Evolutionary conservation across 2,797 vertebrate genomes (phyloP).

Genomic region (Manis pentadactyla): DNA sequence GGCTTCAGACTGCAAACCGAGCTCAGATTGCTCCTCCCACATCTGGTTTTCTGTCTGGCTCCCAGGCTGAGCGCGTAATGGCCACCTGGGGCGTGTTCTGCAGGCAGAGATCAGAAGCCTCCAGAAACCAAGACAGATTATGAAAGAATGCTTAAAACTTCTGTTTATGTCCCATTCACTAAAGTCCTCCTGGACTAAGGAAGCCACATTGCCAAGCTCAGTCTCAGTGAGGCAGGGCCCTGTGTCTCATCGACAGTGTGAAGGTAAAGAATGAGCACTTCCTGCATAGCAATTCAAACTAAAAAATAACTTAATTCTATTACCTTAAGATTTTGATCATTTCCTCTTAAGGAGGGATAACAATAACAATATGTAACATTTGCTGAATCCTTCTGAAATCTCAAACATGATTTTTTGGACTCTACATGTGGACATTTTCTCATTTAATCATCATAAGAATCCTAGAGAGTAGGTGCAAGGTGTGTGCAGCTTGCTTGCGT

Average conservation of each 20-base stretch:
- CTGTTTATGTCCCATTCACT: no score
- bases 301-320: neutral
- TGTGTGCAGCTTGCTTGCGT: accelerated
- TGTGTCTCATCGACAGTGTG: accelerated
- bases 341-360: neutral
- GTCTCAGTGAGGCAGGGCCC: accelerated
- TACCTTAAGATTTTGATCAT: neutral
- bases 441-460: neutral
- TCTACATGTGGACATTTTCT: neutral
- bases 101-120: neutral
- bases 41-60: no score
- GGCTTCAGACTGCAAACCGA: neutral
- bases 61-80: neutral
- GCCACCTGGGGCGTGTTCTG: neutral
- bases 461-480: accelerated
- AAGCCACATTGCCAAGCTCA: accelerated
- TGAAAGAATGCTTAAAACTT: neutral
- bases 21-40: neutral
- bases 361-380: no score
- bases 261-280: neutral
- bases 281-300: no score
- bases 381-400: neutral
- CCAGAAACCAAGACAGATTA: neutral
- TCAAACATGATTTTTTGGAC: neutral
- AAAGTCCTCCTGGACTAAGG: neutral